Evolutionary conservation across 2,113 vertebrate species (phyloP).

Genomic region (Myrmophylax atrothorax): DNA sequence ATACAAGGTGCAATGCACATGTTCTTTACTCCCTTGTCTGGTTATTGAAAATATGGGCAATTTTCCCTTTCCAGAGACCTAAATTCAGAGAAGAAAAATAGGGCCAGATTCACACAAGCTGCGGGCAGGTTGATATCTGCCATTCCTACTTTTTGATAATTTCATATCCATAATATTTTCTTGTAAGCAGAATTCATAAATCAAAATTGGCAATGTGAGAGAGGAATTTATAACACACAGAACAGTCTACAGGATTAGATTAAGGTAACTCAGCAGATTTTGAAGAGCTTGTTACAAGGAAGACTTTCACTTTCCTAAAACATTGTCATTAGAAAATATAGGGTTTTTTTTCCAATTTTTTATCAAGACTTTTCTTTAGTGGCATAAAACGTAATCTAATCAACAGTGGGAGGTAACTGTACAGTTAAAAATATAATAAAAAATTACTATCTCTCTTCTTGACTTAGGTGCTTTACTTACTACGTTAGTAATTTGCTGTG

Average conservation of each 20-base stretch:
- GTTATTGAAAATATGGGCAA: not conserved
- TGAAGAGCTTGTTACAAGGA: not conserved
- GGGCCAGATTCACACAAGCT: rapidly evolving
- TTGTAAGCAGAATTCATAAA: not conserved
- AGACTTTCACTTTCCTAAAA: not conserved
- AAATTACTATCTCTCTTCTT: not conserved
- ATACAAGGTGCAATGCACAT: not conserved
- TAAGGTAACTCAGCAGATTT: not conserved
- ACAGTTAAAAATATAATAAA: not conserved
- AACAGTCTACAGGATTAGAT: not conserved
- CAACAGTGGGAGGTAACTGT: not conserved
- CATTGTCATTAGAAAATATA: not conserved
- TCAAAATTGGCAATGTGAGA: not conserved
- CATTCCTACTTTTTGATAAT: not conserved
- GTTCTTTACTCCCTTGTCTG: not conserved
- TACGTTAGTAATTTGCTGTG: not conserved
- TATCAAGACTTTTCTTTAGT: not conserved
- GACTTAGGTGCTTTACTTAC: not conserved
- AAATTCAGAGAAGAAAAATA: not conserved
- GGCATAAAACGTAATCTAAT: not conserved
- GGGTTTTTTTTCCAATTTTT: not conserved
- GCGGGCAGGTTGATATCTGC: not conserved
- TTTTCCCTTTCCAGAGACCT: not conserved
- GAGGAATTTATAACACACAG: not conserved
- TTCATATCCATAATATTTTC: not conserved